Percentiles rank a stretch among this genome's conserved stretches.
Evolutionary conservation across 2,888 invertebrate species (phyloP).

Genomic region (Tuta absoluta): DNA sequence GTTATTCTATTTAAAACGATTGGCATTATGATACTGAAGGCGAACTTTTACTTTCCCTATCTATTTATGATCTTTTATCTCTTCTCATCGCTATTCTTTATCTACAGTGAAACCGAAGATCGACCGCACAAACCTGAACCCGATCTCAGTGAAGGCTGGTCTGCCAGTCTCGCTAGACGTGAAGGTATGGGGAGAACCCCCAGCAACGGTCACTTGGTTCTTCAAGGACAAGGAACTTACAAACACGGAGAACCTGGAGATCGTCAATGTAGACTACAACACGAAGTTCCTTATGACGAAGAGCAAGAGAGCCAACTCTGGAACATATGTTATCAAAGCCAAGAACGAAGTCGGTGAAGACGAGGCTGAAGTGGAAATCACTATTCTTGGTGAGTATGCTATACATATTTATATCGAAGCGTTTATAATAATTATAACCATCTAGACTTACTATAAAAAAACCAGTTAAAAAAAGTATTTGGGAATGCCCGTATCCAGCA

Average conservation of each 20-base stretch:
- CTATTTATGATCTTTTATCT: no score
- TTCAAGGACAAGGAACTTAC: conserved; percentile 86
- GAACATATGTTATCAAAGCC: conserved; percentile 93
- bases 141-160: conserved; percentile 92
- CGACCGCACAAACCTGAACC: conserved; percentile 93
- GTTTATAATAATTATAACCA: no score
- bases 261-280: conserved; percentile 93
- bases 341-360: conserved; percentile 97
- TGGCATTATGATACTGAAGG: no score
- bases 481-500: no score
- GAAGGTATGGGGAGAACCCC: conserved; percentile 95
- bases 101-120: conserved; percentile 94
- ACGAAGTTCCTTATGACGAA: conserved; percentile 94
- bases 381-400: conserved; percentile 83
- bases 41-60: no score
- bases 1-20: no score
- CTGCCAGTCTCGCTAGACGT: conserved; percentile 93
- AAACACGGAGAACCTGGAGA: conserved; percentile 84
- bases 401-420: not conserved
- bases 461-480: no score
- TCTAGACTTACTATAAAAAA: no score
- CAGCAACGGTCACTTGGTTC: conserved; percentile 94
- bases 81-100: not conserved
- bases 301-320: conserved; percentile 90
- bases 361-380: conserved; percentile 93